Conservation (phyloP, 2,113 vertebrate species). For the Phyllopteryx taeniolatus region DNA sequence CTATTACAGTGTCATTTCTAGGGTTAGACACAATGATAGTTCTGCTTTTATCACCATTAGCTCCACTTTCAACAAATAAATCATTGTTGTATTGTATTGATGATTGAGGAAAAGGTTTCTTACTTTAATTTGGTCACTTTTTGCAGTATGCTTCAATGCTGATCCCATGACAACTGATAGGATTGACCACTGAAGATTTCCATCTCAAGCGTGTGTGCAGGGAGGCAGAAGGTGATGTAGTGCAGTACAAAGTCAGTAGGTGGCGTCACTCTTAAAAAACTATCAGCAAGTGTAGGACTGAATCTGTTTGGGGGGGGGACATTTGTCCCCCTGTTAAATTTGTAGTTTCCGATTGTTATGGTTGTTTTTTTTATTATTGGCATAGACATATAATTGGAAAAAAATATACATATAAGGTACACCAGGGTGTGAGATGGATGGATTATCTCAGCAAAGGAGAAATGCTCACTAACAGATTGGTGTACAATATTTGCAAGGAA, state of each 20-base stretch:
- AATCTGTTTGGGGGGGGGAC: too few relatives aligned
- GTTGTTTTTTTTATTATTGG: too few relatives aligned
- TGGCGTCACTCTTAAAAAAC: not conserved
- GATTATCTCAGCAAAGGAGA: too few relatives aligned
- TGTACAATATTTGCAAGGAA: too few relatives aligned
- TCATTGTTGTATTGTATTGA: not conserved
- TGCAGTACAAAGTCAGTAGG: slow-evolving; percentile 10
- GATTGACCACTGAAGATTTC: not conserved
- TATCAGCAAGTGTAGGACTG: not conserved
- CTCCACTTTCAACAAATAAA: not conserved
- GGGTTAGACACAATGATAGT: not conserved
- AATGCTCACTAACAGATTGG: too few relatives aligned
- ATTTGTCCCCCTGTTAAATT: too few relatives aligned
- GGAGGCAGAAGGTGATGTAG: not conserved
- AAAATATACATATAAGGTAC: too few relatives aligned
- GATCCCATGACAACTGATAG: not conserved
- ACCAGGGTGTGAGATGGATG: too few relatives aligned
- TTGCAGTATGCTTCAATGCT: not conserved
- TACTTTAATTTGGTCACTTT: not conserved
- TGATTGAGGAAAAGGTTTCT: not conserved
- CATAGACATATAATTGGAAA: too few relatives aligned
- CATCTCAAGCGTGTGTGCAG: not conserved
- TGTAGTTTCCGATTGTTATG: too few relatives aligned
- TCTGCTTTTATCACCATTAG: not conserved
- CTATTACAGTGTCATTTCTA: too few relatives aligned